A percentile compares a stretch with the other conserved stretches of the same genome.
Conservation (phyloP, 2,888 invertebrate species). For the Prenolepis imparis region DNA sequence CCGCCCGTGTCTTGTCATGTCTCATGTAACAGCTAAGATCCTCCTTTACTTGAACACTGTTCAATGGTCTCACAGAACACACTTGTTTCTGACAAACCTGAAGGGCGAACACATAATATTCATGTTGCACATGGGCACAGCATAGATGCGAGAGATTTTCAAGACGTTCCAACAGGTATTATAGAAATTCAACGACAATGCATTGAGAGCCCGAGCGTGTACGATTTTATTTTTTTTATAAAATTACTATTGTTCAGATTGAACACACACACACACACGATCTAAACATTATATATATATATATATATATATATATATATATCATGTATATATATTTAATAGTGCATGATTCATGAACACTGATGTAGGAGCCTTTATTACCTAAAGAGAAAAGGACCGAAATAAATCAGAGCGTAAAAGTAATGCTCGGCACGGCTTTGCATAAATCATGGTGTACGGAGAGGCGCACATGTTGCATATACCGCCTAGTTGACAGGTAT, state of each 20-base stretch:
- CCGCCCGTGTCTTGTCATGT: slow-evolving; percentile 20
- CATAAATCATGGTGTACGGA: slow-evolving; percentile 57
- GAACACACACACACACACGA: too few relatives aligned
- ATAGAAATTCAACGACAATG: not conserved
- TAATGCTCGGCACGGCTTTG: slow-evolving; percentile 54
- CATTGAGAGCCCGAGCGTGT: not conserved
- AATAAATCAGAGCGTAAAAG: slow-evolving; percentile 63
- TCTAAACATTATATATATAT: not conserved
- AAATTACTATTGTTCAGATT: slow-evolving; percentile 24
- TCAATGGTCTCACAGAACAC: slow-evolving; percentile 38
- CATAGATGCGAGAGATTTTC: not conserved
- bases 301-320: not conserved
- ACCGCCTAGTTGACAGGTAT: slow-evolving; percentile 45
- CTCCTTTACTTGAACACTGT: slow-evolving; percentile 11
- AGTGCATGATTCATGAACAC: slow-evolving; percentile 50
- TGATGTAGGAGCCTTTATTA: slow-evolving; percentile 24
- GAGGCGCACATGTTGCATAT: slow-evolving; percentile 58
- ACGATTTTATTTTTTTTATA: slow-evolving; percentile 25
- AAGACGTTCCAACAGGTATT: slow-evolving; percentile 14
- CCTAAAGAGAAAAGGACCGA: slow-evolving; percentile 53
- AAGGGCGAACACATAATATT: slow-evolving; percentile 19
- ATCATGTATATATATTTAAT: slow-evolving; percentile 28
- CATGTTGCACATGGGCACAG: not conserved
- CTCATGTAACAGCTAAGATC: slow-evolving; percentile 27
- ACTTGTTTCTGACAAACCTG: slow-evolving; percentile 3